Base-by-base conservation (phyloP, 2,113 vertebrate genomes). In the Oxygymnocypris stewartii region DNA sequence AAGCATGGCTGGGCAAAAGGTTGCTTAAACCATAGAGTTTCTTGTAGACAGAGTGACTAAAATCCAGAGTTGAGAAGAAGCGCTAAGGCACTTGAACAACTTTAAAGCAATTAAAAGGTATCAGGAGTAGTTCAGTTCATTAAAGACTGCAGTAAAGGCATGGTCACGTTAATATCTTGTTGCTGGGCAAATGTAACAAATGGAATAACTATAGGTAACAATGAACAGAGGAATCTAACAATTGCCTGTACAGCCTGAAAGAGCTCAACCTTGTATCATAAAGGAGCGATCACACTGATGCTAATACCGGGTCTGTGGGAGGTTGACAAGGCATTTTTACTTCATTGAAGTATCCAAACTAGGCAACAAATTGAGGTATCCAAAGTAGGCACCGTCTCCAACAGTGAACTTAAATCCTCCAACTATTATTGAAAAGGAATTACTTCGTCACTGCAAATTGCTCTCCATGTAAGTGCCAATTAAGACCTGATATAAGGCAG, bases 1-100 rank as follows among this genome's bases (percentile, higher is more conserved):
- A 86, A 57, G 71, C 35, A 20, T 23, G 25, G 44, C 71, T 47
- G n/a, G 31, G 67, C 59, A 28, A 67, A 85, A 71, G 40, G 37
- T 73, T n/a, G 63, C 25, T 65, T 18, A 20, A 82, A 87, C 59
- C n/a, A 11, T 7, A 0, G 28, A 44, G 1, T 28, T 69, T 82
- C 44, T 76, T 14, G 54, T 61, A 73, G n/a, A 13, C 37, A 35
- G 11, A 76, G 37, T 6, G 13, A 0, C 6, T 37, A 4, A 28
- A 63, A 63, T 47, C 25, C 12, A 76, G 40, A 71, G 31, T n/a
- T 44, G n/a, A 63, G 54, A 28, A 51, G 25, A 12, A 25, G 59
- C 20, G 0, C 31, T 47, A n/a, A 44, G 40, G 23, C 12, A 47
- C 40, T 74, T 47, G 4, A 20, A 37, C 9, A 2, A 35, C 35